These are phyloP conservation scores for Caprella mutica DNA, from an alignment of 2,888 invertebrate species.

Conservation along the genomic window DNA sequence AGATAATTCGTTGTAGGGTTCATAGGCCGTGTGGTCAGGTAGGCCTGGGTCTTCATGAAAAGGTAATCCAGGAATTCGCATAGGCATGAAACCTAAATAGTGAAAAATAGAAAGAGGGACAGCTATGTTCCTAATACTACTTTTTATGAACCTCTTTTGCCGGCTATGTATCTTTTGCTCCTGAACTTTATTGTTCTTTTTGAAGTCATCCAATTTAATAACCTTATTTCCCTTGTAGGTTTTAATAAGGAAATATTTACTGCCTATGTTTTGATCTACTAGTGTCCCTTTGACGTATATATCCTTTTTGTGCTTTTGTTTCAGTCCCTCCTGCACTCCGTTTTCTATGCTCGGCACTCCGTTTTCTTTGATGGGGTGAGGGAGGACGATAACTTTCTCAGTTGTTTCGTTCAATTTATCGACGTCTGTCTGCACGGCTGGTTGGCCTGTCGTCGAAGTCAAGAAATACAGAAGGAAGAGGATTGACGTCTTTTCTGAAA, in stretches of 20 bases:
- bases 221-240: background rate
- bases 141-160: background rate
- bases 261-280: background rate
- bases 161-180: background rate
- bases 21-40: slow-evolving; percentile 25
- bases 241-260: background rate
- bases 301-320: no score
- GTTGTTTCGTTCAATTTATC: no score
- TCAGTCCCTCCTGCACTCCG: no score
- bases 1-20: slow-evolving; percentile 7
- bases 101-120: slow-evolving; percentile 30
- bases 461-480: no score
- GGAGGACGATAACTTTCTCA: no score
- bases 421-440: no score
- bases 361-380: no score
- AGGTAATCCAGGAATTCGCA: slow-evolving; percentile 28
- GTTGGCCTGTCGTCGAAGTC: no score
- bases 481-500: no score
- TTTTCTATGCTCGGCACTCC: no score
- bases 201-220: background rate
- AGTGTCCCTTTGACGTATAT: background rate
- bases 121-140: slow-evolving; percentile 16
- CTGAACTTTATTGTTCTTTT: background rate
- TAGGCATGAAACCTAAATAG: slow-evolving; percentile 28
- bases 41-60: slow-evolving; percentile 28